Base-by-base conservation (phyloP, 2,888 invertebrate species). In the Pardosa pseudoannulata region DNA sequence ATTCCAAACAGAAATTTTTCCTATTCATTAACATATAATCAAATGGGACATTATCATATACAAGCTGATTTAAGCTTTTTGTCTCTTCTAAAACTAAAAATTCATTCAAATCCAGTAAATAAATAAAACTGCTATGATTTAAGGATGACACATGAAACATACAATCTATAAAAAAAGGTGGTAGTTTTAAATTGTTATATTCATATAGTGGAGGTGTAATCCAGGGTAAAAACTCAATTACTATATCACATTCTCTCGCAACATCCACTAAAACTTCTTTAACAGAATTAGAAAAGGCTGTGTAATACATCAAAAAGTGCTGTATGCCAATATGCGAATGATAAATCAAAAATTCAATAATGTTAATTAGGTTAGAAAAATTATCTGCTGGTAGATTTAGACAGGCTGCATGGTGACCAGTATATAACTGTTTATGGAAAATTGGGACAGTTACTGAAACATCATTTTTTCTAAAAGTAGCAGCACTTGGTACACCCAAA, bases 321-420 rank as follows among this genome's bases (percentile, higher is more conserved):
- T 81, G 56, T 13, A 74, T 31, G 11, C 81, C 81, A 28, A 74
- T 50, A 19, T 81, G 74, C 50, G 68, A 68, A 39, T 81, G 81
- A 39, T 62, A 81, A 23, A 68, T 62, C 28, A 81, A 39, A 31
- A 81, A 81, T 81, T 81, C 81, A 27, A 81, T 41, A 68, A 81
- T 27, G 62, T 41, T 62, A 31, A 70, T 28, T n/a, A 41, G 23
- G 56, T 81, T 29, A 9, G 19, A 23, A 74, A 74, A 74, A 16
- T 39, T 29, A 29, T 56, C 36, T 19, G 32, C 68, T 28, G 68
- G 56, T 27, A 74, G 81, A 39, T 67, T 56, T 0, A 81, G 9
- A 75, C 81, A 81, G n/a, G 74, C 56, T 62, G 74, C 31, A 62
- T 39, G 68, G 1, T 31, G 28, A 13, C 68, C 68, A 16, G 31